Evolutionary conservation across 2,113 vertebrate species (phyloP).

Genomic region (Eptesicus fuscus): DNA sequence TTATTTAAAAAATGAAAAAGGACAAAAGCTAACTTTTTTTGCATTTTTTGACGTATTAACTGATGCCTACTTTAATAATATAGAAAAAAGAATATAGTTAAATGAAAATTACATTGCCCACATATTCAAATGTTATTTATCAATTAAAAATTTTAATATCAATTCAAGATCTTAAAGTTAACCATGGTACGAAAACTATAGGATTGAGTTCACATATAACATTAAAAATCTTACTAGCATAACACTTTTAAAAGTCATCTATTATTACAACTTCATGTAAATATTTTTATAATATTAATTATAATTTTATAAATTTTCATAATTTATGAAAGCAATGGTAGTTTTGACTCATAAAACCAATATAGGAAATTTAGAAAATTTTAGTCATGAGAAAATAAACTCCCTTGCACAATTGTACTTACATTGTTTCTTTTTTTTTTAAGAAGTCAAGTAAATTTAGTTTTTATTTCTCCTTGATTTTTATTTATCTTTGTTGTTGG

Average conservation of each 20-base stretch:
- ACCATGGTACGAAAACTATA: not conserved
- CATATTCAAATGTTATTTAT: not conserved
- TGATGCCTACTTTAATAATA: not conserved
- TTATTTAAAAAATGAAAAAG: slow-evolving; percentile 6
- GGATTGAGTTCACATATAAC: not conserved
- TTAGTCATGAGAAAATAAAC: not conserved
- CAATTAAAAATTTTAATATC: not conserved
- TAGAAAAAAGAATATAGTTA: not conserved
- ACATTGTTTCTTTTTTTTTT: not conserved
- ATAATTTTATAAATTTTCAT: not conserved
- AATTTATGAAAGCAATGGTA: not conserved
- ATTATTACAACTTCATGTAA: not conserved
- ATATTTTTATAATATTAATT: not conserved
- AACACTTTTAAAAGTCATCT: not conserved
- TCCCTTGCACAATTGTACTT: not conserved
- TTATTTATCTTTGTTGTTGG: no score
- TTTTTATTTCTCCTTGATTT: no score
- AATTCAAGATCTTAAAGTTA: not conserved
- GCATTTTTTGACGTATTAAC: not conserved
- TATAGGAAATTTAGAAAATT: not conserved
- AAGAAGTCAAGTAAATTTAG: no score
- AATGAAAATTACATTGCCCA: not conserved
- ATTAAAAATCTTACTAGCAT: not conserved
- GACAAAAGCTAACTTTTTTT: not conserved
- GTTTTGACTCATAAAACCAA: not conserved